These are phyloP conservation scores for Phocoena sinus DNA, from an alignment of 2,113 vertebrate species.

Conservation along the genomic window DNA sequence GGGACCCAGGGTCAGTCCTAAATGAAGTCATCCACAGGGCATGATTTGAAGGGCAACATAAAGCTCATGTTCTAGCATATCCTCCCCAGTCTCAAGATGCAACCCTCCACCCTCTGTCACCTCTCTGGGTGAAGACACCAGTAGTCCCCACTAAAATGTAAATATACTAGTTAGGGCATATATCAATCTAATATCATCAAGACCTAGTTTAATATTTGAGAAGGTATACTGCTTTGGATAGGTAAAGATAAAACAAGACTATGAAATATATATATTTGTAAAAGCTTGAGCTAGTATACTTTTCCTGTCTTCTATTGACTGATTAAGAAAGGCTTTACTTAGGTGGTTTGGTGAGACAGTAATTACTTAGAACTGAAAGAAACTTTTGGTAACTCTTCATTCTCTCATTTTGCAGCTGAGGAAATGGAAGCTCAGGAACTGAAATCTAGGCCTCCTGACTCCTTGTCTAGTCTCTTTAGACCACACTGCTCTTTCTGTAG, in stretches of 20 bases:
- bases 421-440: background rate
- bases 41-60: background rate
- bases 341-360: background rate
- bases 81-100: background rate
- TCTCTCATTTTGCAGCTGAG: conserved; percentile 20
- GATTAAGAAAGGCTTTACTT: conserved; percentile 27
- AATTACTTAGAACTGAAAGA: background rate
- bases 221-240: background rate
- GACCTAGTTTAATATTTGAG: background rate
- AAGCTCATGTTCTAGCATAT: background rate
- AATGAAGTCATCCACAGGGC: background rate
- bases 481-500: background rate
- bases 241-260: background rate
- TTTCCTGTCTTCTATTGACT: background rate
- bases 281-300: conserved; percentile 14
- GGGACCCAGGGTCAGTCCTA: background rate
- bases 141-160: background rate
- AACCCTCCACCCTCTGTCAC: background rate
- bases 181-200: background rate
- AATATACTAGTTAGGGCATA: background rate
- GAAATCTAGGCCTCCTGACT: background rate
- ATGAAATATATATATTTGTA: background rate
- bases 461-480: background rate
- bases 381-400: background rate
- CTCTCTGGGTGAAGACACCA: background rate